Evolutionary conservation across 2,797 vertebrate species (phyloP).

Genomic region (Malurus leucopterus): DNA sequence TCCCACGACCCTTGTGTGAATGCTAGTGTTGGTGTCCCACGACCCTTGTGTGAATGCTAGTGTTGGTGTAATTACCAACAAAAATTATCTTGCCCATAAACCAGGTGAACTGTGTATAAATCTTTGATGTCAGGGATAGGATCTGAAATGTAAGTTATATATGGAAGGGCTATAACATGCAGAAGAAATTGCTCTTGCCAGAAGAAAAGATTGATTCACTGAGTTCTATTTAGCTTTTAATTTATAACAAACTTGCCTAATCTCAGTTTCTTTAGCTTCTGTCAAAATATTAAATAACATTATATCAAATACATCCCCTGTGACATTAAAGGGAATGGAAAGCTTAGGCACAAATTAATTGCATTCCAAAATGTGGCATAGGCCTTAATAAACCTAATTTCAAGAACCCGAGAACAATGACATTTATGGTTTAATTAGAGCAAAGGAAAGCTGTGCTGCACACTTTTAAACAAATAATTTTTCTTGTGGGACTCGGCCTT

Average conservation of each 20-base stretch:
- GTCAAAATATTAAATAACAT: constrained; percentile 39
- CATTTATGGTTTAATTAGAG: constrained; percentile 38
- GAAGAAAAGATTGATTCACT: neutral
- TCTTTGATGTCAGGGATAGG: neutral
- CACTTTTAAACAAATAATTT: neutral
- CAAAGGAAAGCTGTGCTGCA: neutral
- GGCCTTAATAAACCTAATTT: constrained; percentile 17
- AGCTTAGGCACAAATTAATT: neutral
- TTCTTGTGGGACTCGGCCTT: neutral
- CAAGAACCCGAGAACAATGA: neutral
- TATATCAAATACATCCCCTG: neutral
- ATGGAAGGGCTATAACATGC: neutral
- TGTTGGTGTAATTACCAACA: neutral
- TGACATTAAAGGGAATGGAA: constrained; percentile 39
- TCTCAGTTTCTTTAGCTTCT: neutral
- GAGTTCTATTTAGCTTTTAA: constrained; percentile 21
- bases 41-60: neutral
- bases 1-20: neutral
- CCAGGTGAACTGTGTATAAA: neutral
- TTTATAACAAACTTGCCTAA: constrained; percentile 16
- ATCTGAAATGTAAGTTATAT: neutral
- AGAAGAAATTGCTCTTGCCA: neutral
- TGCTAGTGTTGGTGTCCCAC: neutral
- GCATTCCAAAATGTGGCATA: neutral
- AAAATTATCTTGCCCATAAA: neutral